phyloP scores from a whole-genome alignment of 2,888 invertebrate genomes.

The Beris chalybata region DNA sequence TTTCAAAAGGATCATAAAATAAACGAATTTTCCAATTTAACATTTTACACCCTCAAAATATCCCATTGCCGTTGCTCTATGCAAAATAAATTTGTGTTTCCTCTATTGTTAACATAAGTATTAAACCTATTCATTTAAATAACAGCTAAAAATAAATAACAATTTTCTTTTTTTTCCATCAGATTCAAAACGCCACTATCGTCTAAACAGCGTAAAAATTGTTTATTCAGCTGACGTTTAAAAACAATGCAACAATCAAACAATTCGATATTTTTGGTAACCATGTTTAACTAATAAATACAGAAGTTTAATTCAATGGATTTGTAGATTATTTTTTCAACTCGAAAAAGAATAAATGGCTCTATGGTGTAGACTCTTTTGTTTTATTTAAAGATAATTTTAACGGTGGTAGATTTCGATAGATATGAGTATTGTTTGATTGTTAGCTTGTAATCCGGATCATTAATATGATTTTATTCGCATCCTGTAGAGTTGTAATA shows the following conservation, averaged over 20 bases:
- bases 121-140: no score
- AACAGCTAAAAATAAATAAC: not conserved
- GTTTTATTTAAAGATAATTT: conserved; percentile 5
- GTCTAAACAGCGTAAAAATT: conserved; percentile 15
- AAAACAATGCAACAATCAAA: conserved; percentile 27
- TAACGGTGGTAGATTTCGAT: no score
- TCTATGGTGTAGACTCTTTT: not conserved
- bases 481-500: no score
- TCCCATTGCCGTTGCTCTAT: no score
- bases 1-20: no score
- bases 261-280: not conserved
- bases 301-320: not conserved
- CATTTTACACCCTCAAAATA: no score
- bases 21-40: no score
- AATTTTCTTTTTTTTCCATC: conserved; percentile 1
- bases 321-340: no score
- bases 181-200: conserved; percentile 13
- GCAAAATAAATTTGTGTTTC: no score
- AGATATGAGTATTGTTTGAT: conserved; percentile 22
- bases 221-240: conserved; percentile 23
- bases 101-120: no score
- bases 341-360: no score
- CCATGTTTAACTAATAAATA: not conserved
- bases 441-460: not conserved
- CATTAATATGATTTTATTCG: no score